Evolutionary conservation across 92 coral and sea anemone species (phyloP), one percentile per base, ranked within the genome.

Genomic region (Isaurus tuberculatus): DNA sequence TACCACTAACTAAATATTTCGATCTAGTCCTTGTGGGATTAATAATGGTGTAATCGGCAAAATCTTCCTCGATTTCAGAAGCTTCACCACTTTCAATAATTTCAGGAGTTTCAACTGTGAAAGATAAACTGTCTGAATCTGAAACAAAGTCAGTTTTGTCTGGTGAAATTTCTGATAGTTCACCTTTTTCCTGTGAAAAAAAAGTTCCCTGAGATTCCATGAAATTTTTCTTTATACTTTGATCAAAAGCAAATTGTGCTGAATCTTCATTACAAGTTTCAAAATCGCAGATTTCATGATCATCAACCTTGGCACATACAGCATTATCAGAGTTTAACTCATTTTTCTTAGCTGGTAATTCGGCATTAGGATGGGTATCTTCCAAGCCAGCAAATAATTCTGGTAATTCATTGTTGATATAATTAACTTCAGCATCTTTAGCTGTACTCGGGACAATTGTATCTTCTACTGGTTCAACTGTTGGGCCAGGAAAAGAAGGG

Each of bases 91-190:
- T 58, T 19, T 77, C 70, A 34, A 77, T 77, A 16, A 77, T 57
- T 58, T 77, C 82, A n/a, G 82, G 82, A 57, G 82, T 58, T 77
- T 77, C 82, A 77, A 34, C 30, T n/a, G 82, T 58, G 15, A 77
- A 77, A 17, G 82, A 77, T 40, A 77, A 58, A 32, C 15, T 77
- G 14, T 77, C 70, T 34, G 82, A 77, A 58, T 77, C 82, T 0
- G 82, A 77, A 34, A 77, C 68, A 57, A 58, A 58, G 28, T 77
- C 70, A 36, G 58, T 77, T 32, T 77, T 64, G 15, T 57, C 82
- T 51, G 33, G 70, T 36, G 70, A 77, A 34, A 77, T 34, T 20
- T 58, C 70, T 5, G 70, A 77, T 6, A 58, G 82, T 58, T 60
- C 53, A 36, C 46, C 57, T 10, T 77, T 64, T 6, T 77, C 70